Evolutionary conservation across 2,797 vertebrate genomes (phyloP).

Genomic region (Neoniphon sammara): DNA sequence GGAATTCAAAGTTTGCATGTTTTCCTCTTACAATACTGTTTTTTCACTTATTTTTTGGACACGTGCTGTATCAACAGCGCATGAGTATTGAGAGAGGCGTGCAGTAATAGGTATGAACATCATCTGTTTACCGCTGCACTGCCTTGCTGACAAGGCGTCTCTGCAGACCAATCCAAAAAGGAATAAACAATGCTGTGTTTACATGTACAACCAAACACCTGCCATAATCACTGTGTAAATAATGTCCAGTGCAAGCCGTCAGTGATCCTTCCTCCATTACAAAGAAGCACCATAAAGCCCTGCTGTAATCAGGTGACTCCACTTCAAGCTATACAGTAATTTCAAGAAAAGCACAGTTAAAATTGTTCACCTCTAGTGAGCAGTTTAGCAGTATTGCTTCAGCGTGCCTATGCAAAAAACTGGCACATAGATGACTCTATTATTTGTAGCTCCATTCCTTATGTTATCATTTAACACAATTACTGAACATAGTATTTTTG

Average conservation of each 20-base stretch:
- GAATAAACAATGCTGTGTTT: background rate
- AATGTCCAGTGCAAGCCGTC: background rate
- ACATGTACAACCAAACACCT: background rate
- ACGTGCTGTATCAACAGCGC: background rate
- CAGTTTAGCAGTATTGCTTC: too few species aligned
- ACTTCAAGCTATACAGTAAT: too few species aligned
- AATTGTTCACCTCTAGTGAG: too few species aligned
- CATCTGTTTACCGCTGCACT: background rate
- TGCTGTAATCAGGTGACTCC: background rate
- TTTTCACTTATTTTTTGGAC: background rate
- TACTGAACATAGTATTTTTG: too few species aligned
- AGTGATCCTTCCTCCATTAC: background rate
- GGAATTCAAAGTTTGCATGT: too few species aligned
- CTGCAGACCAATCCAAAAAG: background rate
- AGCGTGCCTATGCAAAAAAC: too few species aligned
- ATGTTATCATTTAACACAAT: too few species aligned
- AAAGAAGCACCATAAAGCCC: background rate
- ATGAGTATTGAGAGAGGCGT: background rate
- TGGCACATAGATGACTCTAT: too few species aligned
- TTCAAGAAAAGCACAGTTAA: too few species aligned
- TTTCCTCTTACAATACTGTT: background rate
- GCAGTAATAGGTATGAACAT: background rate
- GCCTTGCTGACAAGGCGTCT: background rate
- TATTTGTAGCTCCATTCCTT: too few species aligned
- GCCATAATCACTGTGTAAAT: background rate